Evolutionary conservation across 2,888 invertebrate species (phyloP), one percentile per base, ranked within the genome.

Genomic region (Sinhomidia bicolor): DNA sequence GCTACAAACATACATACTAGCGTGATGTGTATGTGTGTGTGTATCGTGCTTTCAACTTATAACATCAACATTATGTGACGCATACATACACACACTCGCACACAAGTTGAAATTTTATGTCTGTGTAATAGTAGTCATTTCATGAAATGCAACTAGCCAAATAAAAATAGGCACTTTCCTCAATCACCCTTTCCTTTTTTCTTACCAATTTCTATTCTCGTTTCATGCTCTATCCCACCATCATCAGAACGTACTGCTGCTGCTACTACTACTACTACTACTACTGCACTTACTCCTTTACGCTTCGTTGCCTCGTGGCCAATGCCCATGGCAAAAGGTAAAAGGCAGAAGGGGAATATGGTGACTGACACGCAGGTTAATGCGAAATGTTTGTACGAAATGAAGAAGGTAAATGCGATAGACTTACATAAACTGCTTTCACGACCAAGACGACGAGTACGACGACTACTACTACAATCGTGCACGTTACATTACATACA

Each of bases 101-200:
- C 12, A 51, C 78, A 51, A 47, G 76, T 57, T 51, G 74, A 85
- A 85, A 20, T 60, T 85, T 85, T 51, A 44, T 44, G 57, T n/a
- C 51, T 47, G 47, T 57, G 76, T 76, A 65, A 76, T 76, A 54
- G 62, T 44, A 62, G 14, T 51, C 78, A 85, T 85, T 85, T 85
- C 78, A 65, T 85, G 85, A 85, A 85, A 85, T 85, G 78, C 85
- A 85, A 85, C 85, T 85, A 78, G 85, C 78, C 85, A 85, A 85
- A 85, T 85, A 85, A 85, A 85, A 85, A 36, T 74, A 51, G 76
- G 76, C 54, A 57, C 26, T 78, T 84, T 60, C 2, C 44, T 26
- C 51, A 62, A 78, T 85, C 85, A 76, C 85, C 74, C 78, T 78
- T 60, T 85, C 65, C 62, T 60, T 57, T 60, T 57, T 36, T 44